A percentile compares a stretch with the other conserved stretches of the same genome.
Evolutionary conservation across 2,113 vertebrate species (phyloP).

Genomic region (Silurus asotus): DNA sequence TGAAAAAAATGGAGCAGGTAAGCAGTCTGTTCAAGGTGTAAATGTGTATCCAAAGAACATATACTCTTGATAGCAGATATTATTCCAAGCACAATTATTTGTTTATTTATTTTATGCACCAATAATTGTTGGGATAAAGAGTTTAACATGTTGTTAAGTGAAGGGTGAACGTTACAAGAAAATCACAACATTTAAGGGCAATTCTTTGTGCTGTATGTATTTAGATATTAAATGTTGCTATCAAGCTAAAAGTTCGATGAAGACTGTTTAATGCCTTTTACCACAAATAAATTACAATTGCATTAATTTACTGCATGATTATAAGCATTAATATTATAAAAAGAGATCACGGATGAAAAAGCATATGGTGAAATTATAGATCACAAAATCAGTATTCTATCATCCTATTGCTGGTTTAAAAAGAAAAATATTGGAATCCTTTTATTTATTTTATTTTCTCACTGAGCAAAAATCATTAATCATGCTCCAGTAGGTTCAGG

Average conservation of each 20-base stretch:
- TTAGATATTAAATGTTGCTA: neutral
- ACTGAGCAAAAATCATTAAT: neutral
- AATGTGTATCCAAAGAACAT: too few species aligned
- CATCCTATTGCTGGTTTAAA: neutral
- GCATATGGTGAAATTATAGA: neutral
- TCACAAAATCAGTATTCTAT: neutral
- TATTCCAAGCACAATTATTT: neutral
- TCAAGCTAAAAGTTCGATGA: neutral
- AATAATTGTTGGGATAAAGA: neutral
- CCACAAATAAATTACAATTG: too few species aligned
- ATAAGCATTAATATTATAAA: neutral
- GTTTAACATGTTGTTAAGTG: neutral
- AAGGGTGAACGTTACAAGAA: neutral
- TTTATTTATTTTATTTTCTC: too few species aligned
- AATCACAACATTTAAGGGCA: neutral
- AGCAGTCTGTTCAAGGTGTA: neutral
- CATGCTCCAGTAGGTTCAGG: neutral
- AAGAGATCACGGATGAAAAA: neutral
- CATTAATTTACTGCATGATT: too few species aligned
- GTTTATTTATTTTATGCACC: too few species aligned
- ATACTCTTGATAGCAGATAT: neutral
- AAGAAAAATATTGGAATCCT: neutral
- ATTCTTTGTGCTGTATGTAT: neutral
- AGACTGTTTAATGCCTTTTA: neutral
- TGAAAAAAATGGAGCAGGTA: slow-evolving; percentile 94